These are phyloP conservation scores for Tinea semifulvella DNA, from an alignment of 2,888 invertebrate genomes.

Conservation along the genomic window DNA sequence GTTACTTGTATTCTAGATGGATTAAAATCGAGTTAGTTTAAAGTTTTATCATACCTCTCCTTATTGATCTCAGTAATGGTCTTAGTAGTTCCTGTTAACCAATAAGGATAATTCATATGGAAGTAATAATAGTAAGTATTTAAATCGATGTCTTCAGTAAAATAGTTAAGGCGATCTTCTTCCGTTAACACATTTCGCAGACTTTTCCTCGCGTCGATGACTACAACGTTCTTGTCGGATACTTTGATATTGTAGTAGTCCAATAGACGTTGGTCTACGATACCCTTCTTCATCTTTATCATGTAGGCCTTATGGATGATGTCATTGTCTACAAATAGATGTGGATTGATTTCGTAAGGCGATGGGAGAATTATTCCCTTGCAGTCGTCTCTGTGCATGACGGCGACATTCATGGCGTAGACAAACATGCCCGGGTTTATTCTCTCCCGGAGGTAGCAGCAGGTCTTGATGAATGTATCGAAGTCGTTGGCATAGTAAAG, in stretches of 20 bases:
- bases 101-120: constrained; percentile 75
- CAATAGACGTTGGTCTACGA: constrained; percentile 57
- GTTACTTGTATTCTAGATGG: no score
- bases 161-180: constrained; percentile 73
- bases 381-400: constrained; percentile 74
- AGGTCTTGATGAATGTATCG: constrained; percentile 72
- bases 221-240: constrained; percentile 65
- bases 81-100: constrained; percentile 62
- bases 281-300: constrained; percentile 70
- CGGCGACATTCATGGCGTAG: constrained; percentile 72
- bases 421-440: constrained; percentile 80
- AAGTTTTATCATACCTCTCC: no score
- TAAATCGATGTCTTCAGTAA: constrained; percentile 79
- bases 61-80: constrained; percentile 53
- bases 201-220: constrained; percentile 75
- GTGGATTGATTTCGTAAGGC: constrained; percentile 80
- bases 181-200: constrained; percentile 64
- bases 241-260: constrained; percentile 59
- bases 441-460: constrained; percentile 74
- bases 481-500: constrained; percentile 75
- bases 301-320: constrained; percentile 73
- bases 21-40: no score
- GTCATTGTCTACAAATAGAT: constrained; percentile 77
- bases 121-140: constrained; percentile 76
- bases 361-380: constrained; percentile 74